Conservation (phyloP, 1,140 invertebrate species). For the Rhynchophorus ferrugineus region DNA sequence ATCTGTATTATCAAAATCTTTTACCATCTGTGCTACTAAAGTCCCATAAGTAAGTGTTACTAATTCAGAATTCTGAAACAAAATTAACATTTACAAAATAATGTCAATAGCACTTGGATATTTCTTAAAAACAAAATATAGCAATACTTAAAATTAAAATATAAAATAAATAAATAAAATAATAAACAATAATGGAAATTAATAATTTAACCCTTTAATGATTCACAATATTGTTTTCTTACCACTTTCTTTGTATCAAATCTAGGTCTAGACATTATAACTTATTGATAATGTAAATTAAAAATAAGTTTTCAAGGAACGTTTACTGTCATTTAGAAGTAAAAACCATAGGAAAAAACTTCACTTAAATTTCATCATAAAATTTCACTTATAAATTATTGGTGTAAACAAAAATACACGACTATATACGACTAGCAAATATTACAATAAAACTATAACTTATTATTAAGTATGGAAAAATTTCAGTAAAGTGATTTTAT, state of each 20-base stretch:
- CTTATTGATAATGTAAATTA: background rate
- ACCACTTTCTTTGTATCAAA: conserved; percentile 48
- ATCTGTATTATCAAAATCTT: conserved; percentile 95
- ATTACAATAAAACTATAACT: too few species aligned
- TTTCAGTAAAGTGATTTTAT: too few species aligned
- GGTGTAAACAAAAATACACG: too few species aligned
- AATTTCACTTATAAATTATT: too few species aligned
- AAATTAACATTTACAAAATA: too few species aligned
- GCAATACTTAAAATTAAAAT: conserved; percentile 24
- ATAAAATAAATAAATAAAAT: conserved; percentile 8
- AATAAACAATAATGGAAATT: background rate
- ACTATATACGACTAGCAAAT: too few species aligned
- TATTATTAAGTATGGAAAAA: too few species aligned
- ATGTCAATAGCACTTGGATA: conserved; percentile 25
- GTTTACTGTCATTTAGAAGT: too few species aligned
- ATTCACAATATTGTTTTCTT: conserved; percentile 27
- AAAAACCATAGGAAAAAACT: too few species aligned
- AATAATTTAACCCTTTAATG: conserved; percentile 7
- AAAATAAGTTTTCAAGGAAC: too few species aligned
- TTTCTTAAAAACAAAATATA: background rate
- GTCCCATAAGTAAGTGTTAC: conserved; percentile 97
- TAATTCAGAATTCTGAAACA: conserved; percentile 92
- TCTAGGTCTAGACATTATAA: conserved; percentile 4
- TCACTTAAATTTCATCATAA: too few species aligned
- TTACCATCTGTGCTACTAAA: conserved; percentile 90